A percentile compares a stretch with the other conserved stretches of the same genome.
phyloP scores from a whole-genome alignment of 2,888 invertebrate genomes.

The Autographa pulchrina region DNA sequence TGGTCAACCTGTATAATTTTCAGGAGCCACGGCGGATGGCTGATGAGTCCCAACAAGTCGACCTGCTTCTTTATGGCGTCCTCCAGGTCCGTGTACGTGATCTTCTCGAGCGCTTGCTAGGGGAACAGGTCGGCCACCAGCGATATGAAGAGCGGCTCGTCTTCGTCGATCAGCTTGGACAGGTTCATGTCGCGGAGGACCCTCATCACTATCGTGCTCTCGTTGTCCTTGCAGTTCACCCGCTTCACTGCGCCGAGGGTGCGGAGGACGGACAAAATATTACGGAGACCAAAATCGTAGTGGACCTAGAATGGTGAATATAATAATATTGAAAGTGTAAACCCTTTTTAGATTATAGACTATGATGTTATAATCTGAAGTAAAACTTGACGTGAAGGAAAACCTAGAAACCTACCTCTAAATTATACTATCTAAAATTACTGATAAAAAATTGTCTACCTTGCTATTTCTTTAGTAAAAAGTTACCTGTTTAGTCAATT shows the following conservation, averaged over 20 bases:
- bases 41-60: slow-evolving; percentile 94
- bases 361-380: too few species aligned
- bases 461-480: too few species aligned
- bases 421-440: too few species aligned
- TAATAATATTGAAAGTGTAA: too few species aligned
- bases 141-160: slow-evolving; percentile 99
- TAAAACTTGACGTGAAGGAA: too few species aligned
- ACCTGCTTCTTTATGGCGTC: slow-evolving; percentile 96
- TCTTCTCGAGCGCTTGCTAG: slow-evolving; percentile 97
- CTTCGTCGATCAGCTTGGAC: slow-evolving; percentile 98
- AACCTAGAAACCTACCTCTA: too few species aligned
- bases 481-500: slow-evolving; percentile 96
- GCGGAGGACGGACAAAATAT: slow-evolving; percentile 97
- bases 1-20: slow-evolving; percentile 95
- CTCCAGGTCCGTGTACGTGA: slow-evolving; percentile 96
- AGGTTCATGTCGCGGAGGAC: slow-evolving; percentile 99
- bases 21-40: slow-evolving; percentile 98
- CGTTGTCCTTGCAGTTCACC: slow-evolving; percentile 96
- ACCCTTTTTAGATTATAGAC: too few species aligned
- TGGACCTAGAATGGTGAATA: slow-evolving; percentile 92
- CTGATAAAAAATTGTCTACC: too few species aligned
- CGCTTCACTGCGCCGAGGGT: slow-evolving; percentile 98
- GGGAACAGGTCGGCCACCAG: slow-evolving; percentile 98
- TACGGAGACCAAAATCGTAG: slow-evolving; percentile 98
- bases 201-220: slow-evolving; percentile 98